Evolutionary conservation across 2,113 vertebrate genomes (phyloP).

Genomic region (Solenodon paradoxus): DNA sequence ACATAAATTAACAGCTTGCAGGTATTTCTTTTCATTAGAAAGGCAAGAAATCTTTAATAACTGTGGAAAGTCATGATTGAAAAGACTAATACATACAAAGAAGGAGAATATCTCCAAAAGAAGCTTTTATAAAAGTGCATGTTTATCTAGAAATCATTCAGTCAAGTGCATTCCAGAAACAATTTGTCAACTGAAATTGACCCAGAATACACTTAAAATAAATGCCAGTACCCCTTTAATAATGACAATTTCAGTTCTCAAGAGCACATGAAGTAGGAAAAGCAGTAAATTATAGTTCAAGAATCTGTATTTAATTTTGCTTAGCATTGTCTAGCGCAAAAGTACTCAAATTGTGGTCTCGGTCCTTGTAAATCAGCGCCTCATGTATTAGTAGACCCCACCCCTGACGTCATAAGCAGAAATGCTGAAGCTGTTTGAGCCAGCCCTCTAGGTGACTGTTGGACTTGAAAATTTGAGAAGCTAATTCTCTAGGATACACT

Average conservation of each 20-base stretch:
- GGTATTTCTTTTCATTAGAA: slow-evolving; percentile 12
- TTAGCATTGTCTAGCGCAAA: not conserved
- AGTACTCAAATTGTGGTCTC: not conserved
- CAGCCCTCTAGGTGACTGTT: not conserved
- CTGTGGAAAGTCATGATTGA: not conserved
- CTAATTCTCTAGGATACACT: not conserved
- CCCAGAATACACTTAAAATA: not conserved
- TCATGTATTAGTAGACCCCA: not conserved
- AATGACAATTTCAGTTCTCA: not conserved
- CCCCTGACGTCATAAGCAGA: not conserved
- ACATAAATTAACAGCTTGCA: not conserved
- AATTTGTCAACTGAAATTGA: not conserved
- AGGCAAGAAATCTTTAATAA: not conserved
- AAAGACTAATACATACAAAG: not conserved
- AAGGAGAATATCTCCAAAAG: not conserved
- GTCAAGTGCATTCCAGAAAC: not conserved
- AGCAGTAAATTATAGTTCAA: not conserved
- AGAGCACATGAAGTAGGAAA: not conserved
- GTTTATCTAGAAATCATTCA: not conserved
- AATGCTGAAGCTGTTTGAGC: not conserved
- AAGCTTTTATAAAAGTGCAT: not conserved
- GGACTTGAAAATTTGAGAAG: not conserved
- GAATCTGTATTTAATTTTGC: not conserved
- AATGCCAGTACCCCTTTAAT: not conserved
- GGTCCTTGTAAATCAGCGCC: not conserved